These are phyloP conservation scores for Drosophila serrata DNA, from an alignment of 1,140 invertebrate genomes.

Conservation along the genomic window DNA sequence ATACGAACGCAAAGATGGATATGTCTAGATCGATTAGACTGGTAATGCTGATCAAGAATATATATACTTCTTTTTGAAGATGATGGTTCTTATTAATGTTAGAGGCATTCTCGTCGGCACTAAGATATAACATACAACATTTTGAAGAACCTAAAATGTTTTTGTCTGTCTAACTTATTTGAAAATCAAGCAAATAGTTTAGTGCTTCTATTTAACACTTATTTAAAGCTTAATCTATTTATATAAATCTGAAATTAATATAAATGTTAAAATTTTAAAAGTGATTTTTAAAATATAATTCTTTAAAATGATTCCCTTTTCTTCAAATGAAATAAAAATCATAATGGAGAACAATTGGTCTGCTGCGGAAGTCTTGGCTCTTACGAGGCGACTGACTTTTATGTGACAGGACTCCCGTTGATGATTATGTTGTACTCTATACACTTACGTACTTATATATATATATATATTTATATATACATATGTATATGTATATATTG, in stretches of 20 bases:
- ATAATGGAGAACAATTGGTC: constrained; percentile 12
- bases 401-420: constrained; percentile 43
- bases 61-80: background rate
- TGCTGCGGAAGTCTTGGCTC: constrained; percentile 7
- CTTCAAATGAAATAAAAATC: background rate
- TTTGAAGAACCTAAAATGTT: background rate
- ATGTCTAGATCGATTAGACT: background rate
- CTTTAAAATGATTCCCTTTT: background rate
- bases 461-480: background rate
- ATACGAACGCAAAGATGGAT: background rate
- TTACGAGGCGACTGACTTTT: constrained; percentile 29
- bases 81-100: background rate
- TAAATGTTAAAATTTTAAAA: background rate
- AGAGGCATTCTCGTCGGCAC: too few species aligned
- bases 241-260: background rate
- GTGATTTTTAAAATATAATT: too few species aligned
- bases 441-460: constrained; percentile 9
- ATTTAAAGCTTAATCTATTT: background rate
- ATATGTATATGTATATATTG: too few species aligned
- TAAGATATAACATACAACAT: too few species aligned
- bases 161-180: background rate
- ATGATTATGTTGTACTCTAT: constrained; percentile 53
- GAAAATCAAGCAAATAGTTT: background rate
- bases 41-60: background rate
- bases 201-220: background rate